Base-by-base conservation (phyloP, 2,888 invertebrate species). In the Hedychridium roseum region DNA sequence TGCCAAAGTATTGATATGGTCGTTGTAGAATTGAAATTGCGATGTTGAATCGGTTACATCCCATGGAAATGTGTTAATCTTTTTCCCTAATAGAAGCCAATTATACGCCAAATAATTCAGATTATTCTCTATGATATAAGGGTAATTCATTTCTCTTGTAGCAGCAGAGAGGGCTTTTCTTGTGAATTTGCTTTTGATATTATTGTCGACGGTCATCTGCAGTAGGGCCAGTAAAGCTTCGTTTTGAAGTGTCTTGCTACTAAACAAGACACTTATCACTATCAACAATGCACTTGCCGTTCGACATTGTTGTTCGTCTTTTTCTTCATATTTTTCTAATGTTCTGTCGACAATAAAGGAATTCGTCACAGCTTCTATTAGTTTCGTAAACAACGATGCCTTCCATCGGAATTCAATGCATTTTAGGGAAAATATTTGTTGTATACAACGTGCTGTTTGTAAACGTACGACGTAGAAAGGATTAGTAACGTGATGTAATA, bases 231-330 rank as follows among this genome's bases (percentile, higher is more conserved):
- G 80, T 1, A 89, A 67, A 31, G 85, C 81, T 57, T 80, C 80
- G 54, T 82, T 83, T 30, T 84, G 78, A 59, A 83, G 57, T 26
- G 56, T 35, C 6, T 80, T 80, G 59, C 82, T 85, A 2, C 80
- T 76, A n/a, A 82, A 80, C 17, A 85, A 82, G 2, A 88, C 67
- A 7, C 82, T 79, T 11, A 81, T 79, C 51, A 85, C 81, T 20
- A 82, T 81, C 37, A 87, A 84, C 12, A 88, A 74, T 4, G 85
- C 82, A 28, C 85, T 84, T 0, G 82, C 77, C 1, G 84, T 83
- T 66, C 86, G 80, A 52, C 85, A 86, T 0, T 79, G 76, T 1
- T 79, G 78, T 74, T 89, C 88, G 64, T 88, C 87, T 27, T 23
- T 5, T 12, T 49, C 43, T 21, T 55, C 43, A 30, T 40, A 41